A percentile compares a stretch with the other conserved stretches of the same genome.
These are phyloP conservation scores for Chitala chitala DNA, from an alignment of 2,113 vertebrate species.

Conservation along the genomic window DNA sequence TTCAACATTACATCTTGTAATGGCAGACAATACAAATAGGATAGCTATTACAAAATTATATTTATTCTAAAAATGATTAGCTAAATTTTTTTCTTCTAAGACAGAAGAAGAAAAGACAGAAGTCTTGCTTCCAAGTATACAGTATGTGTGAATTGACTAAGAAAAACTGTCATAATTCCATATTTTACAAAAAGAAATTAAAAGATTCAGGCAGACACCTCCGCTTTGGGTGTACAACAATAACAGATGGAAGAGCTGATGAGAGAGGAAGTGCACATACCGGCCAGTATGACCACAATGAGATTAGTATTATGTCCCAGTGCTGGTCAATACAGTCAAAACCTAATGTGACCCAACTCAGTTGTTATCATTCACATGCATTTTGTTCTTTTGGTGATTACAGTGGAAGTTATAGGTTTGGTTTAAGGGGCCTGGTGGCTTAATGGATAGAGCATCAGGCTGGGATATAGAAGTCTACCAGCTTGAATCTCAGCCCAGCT, in stretches of 20 bases:
- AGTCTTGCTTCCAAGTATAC: too few species aligned
- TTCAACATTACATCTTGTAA: background rate
- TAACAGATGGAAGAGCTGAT: background rate
- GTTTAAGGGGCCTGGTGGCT: too few species aligned
- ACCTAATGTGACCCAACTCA: too few species aligned
- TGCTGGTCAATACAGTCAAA: too few species aligned
- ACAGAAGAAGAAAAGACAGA: too few species aligned
- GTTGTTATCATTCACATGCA: background rate
- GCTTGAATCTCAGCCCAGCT: too few species aligned
- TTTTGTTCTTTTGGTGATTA: background rate
- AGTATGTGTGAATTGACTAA: background rate
- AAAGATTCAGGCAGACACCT: background rate
- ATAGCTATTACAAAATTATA: background rate
- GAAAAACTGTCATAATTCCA: background rate
- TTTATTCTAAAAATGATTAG: background rate
- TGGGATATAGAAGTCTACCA: too few species aligned
- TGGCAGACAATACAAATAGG: background rate
- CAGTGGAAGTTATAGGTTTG: background rate
- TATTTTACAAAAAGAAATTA: too few species aligned
- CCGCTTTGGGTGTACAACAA: background rate
- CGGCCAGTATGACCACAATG: background rate
- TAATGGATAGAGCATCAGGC: too few species aligned
- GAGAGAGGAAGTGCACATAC: background rate
- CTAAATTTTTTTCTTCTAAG: background rate
- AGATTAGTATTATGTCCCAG: background rate